phyloP scores from a whole-genome alignment of 2,888 invertebrate species.

The Luffia ferchaultella region DNA sequence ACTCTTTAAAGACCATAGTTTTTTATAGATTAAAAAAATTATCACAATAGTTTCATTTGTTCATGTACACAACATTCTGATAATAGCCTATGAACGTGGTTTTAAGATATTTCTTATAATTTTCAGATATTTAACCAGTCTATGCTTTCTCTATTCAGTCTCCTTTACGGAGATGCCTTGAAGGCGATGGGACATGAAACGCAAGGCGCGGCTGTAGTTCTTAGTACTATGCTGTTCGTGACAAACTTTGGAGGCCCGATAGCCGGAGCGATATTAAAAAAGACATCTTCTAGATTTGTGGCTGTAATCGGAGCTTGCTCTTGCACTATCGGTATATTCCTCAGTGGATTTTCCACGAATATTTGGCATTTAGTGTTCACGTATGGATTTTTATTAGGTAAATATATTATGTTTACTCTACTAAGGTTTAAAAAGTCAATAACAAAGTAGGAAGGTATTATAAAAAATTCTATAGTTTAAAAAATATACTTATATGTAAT shows the following conservation, averaged over 20 bases:
- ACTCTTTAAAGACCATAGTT: no score
- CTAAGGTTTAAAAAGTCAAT: no score
- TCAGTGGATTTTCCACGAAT: constrained; percentile 51
- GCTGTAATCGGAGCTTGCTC: constrained; percentile 43
- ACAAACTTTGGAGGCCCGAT: constrained; percentile 73
- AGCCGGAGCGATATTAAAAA: constrained; percentile 71
- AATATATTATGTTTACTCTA: constrained; percentile 27
- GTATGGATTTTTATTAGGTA: constrained; percentile 55
- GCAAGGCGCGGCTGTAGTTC: constrained; percentile 72
- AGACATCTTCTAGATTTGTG: constrained; percentile 48
- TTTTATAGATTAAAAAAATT: no score
- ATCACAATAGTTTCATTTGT: no score
- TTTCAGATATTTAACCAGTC: constrained; percentile 75
- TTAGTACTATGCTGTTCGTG: constrained; percentile 72
- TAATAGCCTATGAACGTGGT: no score
- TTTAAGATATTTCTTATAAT: neutral
- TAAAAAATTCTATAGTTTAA: no score
- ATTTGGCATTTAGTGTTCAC: constrained; percentile 47
- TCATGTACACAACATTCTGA: no score
- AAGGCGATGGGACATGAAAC: constrained; percentile 70
- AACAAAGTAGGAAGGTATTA: no score
- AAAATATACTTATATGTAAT: no score
- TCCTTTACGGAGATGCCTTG: constrained; percentile 72
- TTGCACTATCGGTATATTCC: constrained; percentile 48
- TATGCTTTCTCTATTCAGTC: constrained; percentile 73